phyloP scores from a whole-genome alignment of 2,113 vertebrate genomes.

The Smithornis capensis region DNA sequence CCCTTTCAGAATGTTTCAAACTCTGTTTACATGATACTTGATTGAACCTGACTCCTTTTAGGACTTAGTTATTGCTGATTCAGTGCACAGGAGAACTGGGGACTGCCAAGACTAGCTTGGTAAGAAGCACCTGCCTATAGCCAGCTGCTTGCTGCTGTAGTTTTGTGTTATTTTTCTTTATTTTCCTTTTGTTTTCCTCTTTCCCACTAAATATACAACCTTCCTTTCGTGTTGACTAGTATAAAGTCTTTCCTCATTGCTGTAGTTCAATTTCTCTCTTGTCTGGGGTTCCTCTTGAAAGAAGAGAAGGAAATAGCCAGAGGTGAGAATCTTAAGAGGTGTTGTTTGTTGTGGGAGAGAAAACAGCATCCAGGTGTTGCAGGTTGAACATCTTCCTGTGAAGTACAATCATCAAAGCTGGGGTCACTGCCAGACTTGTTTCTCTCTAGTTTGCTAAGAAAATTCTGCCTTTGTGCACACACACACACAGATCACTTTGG shows the following conservation, averaged over 20 bases:
- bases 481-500: background rate
- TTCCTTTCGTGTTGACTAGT: background rate
- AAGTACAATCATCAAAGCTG: slow-evolving; percentile 3
- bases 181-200: background rate
- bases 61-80: background rate
- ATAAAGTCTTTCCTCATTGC: background rate
- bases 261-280: background rate
- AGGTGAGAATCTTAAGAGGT: slow-evolving; percentile 41
- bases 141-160: background rate
- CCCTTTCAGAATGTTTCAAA: background rate
- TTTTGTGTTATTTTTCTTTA: background rate
- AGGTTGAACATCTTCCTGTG: background rate
- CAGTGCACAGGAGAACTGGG: background rate
- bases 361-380: slow-evolving; percentile 8
- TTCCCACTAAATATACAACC: background rate
- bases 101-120: background rate
- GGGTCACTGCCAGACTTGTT: background rate
- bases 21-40: background rate
- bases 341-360: slow-evolving; percentile 9
- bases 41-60: background rate
- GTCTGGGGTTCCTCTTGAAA: background rate
- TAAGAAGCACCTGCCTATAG: background rate
- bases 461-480: background rate
- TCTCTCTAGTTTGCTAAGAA: background rate
- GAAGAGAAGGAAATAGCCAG: slow-evolving; percentile 11